These are phyloP conservation scores for Subacronicta megacephala DNA, from an alignment of 2,888 invertebrate species.

Conservation along the genomic window DNA sequence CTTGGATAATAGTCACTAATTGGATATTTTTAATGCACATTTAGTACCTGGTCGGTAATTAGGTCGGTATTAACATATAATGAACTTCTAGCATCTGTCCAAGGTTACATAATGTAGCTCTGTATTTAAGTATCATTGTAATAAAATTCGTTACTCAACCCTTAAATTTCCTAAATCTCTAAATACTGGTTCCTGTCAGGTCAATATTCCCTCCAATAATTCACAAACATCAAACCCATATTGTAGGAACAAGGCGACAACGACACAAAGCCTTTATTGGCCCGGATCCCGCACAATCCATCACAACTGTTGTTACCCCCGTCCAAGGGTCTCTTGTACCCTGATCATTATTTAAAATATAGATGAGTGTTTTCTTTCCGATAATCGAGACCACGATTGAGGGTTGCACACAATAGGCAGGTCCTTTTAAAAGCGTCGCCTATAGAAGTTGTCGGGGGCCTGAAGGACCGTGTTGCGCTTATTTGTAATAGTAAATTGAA, in stretches of 20 bases:
- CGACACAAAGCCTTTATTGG: slow-evolving; percentile 79
- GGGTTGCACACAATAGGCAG: slow-evolving; percentile 83
- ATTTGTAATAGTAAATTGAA: slow-evolving; percentile 89
- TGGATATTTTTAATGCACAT: too few species aligned
- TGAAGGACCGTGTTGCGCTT: slow-evolving; percentile 72
- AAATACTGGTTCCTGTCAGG: slow-evolving; percentile 34
- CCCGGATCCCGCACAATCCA: slow-evolving; percentile 81
- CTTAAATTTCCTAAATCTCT: too few species aligned
- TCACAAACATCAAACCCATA: slow-evolving; percentile 47
- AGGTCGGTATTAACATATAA: too few species aligned
- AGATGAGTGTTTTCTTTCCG: slow-evolving; percentile 89
- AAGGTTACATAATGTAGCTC: too few species aligned
- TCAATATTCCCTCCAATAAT: slow-evolving; percentile 43
- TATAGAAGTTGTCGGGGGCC: slow-evolving; percentile 72
- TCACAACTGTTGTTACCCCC: slow-evolving; percentile 81
- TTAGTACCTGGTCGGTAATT: too few species aligned
- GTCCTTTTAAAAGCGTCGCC: slow-evolving; percentile 82
- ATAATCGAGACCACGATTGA: slow-evolving; percentile 88
- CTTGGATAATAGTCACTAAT: too few species aligned
- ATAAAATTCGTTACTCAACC: too few species aligned
- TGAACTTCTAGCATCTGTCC: too few species aligned
- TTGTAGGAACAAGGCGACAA: slow-evolving; percentile 71
- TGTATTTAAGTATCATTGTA: too few species aligned
- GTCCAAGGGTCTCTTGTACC: slow-evolving; percentile 64
- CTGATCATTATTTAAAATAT: slow-evolving; percentile 90